Conservation (phyloP, 2,113 vertebrate genomes). For the Hippoglossus stenolepis region DNA sequence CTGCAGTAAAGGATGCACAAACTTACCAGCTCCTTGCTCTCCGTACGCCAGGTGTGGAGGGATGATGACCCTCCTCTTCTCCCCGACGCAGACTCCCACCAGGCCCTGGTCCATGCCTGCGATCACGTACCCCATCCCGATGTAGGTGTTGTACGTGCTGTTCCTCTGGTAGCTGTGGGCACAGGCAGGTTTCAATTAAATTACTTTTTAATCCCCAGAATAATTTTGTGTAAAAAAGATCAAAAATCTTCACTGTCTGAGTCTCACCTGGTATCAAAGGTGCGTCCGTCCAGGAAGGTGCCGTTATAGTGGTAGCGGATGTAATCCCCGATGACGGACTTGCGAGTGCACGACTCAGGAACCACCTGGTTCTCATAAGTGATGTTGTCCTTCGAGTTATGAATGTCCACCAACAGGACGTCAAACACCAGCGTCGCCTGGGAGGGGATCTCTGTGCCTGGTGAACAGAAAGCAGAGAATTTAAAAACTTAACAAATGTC, state of each 20-base stretch:
- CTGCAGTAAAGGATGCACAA: neutral
- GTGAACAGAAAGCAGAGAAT: neutral
- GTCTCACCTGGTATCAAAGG: conserved; percentile 93
- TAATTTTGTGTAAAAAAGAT: no score
- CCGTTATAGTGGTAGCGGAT: conserved; percentile 97
- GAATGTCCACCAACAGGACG: conserved; percentile 89
- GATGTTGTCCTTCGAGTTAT: conserved; percentile 92
- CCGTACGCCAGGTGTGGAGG: conserved; percentile 95
- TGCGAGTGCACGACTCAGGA: conserved; percentile 85
- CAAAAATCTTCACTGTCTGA: neutral
- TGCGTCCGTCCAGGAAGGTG: conserved; percentile 88
- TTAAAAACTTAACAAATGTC: neutral
- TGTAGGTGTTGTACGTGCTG: conserved; percentile 95
- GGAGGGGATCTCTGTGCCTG: conserved; percentile 89
- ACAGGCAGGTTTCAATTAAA: neutral
- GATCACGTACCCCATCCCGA: conserved; percentile 95
- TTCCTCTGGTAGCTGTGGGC: conserved; percentile 90
- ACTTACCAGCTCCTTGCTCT: conserved; percentile 89
- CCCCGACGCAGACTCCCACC: conserved; percentile 89
- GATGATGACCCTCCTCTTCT: conserved; percentile 86
- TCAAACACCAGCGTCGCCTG: conserved; percentile 93
- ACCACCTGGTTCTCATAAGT: conserved; percentile 85
- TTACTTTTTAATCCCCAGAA: no score
- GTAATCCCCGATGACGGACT: conserved; percentile 88
- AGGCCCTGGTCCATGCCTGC: conserved; percentile 94